phyloP scores from a whole-genome alignment of 2,113 vertebrate genomes.

The Nyctibius bracteatus region DNA sequence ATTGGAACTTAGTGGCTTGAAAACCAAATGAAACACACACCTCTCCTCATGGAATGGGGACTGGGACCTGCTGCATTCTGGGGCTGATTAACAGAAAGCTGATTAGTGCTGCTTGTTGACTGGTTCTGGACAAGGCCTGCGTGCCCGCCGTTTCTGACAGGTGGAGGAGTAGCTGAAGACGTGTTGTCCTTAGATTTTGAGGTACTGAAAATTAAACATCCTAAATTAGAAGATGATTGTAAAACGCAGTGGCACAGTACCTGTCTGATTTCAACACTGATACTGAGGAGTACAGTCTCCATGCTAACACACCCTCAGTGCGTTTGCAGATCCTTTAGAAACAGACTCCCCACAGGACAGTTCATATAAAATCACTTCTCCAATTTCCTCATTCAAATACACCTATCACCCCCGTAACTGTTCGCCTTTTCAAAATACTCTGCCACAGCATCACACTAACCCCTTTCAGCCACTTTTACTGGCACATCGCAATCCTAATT shows the following conservation, averaged over 20 bases:
- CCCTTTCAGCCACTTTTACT: background rate
- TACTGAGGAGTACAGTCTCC: background rate
- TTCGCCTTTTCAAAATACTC: background rate
- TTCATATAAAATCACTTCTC: background rate
- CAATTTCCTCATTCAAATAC: background rate
- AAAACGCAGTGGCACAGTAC: fast-evolving
- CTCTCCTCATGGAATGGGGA: constrained; percentile 86
- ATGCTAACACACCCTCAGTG: background rate
- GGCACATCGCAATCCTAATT: background rate
- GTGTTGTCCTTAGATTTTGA: constrained; percentile 79
- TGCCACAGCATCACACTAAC: background rate
- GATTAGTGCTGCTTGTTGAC: constrained; percentile 50
- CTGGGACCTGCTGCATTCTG: constrained; percentile 83
- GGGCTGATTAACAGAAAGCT: constrained; percentile 68
- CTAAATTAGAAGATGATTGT: background rate
- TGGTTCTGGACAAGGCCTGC: constrained; percentile 9
- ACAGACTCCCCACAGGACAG: background rate
- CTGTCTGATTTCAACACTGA: background rate
- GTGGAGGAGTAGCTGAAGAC: constrained; percentile 61
- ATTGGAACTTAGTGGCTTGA: background rate
- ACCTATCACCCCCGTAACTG: background rate
- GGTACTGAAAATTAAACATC: constrained; percentile 62
- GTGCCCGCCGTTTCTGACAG: constrained; percentile 78
- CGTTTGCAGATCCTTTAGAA: background rate
- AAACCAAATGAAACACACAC: constrained; percentile 60